Conservation (phyloP, 2,888 invertebrate genomes). For the Synanthedon myopaeformis region DNA sequence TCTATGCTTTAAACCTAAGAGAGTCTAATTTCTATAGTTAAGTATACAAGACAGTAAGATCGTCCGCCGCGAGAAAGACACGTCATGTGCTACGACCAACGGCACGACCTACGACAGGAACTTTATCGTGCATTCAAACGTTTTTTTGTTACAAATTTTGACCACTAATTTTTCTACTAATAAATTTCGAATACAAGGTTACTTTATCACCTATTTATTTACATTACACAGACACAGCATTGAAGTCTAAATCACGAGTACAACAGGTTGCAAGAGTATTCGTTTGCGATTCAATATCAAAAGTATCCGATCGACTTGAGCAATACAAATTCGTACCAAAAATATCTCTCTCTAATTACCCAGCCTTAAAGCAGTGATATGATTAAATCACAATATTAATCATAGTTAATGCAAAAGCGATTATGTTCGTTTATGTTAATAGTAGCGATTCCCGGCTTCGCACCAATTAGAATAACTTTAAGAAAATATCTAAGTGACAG, state of each 20-base stretch:
- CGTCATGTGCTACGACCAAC: conserved; percentile 39
- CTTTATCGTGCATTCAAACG: conserved; percentile 65
- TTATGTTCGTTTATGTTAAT: too few species aligned
- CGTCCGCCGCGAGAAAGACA: conserved; percentile 43
- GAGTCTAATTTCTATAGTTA: too few species aligned
- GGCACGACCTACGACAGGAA: conserved; percentile 67
- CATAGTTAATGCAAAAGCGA: too few species aligned
- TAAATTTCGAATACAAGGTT: conserved; percentile 29
- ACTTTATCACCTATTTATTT: conserved; percentile 23
- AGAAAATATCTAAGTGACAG: too few species aligned
- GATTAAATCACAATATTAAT: conserved; percentile 47
- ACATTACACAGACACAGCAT: conserved; percentile 31
- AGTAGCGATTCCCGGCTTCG: too few species aligned
- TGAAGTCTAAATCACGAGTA: conserved; percentile 15
- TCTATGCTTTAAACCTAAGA: too few species aligned
- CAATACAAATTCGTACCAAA: conserved; percentile 62
- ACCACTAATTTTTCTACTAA: conserved; percentile 32
- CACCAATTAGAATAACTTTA: too few species aligned
- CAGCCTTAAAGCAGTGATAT: conserved; percentile 55
- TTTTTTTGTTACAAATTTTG: conserved; percentile 52
- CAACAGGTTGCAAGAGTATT: conserved; percentile 32
- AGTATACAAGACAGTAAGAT: neutral
- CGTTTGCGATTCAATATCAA: conserved; percentile 28
- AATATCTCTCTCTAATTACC: conserved; percentile 46
- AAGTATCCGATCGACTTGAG: conserved; percentile 41